Base-by-base conservation (phyloP, 2,113 vertebrate species). In the Cinclus cinclus region DNA sequence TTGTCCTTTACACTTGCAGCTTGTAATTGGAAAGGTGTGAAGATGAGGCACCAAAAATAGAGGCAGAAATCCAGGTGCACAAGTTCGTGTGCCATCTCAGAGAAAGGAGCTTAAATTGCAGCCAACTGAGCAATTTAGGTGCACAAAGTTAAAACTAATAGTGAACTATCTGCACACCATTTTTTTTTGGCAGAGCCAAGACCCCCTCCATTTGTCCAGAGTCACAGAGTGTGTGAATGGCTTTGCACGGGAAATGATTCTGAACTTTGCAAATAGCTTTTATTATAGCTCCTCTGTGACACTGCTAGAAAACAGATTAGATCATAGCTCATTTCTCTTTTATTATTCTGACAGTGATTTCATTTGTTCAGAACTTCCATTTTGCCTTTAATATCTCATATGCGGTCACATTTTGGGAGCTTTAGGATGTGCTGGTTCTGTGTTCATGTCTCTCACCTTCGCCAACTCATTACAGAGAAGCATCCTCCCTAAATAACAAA, bases 141-240 rank as follows among this genome's bases (percentile, higher is more conserved):
- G 84, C 87, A 87, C 81, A 94, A 94, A 96, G 95, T 97, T 95
- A 89, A 86, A 97, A 95, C 94, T 88, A 94, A 96, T 95, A 97
- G 93, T 37, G 68, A 94, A 91, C 89, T 94, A 94, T 82, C 92
- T 88, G 63, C 91, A 95, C 81, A 88, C 81, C 95, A 85, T 89
- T 93, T 93, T 97, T 97, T 97, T 97, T 97, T 98, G 96, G 96
- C 97, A 97, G 87, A 93, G 82, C 85, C 88, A 84, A 91, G 93
- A 93, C 94, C 94, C 94, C 96, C 96, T 97, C 96, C 95, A 96
- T 96, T 97, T 98, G 96, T 98, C 97, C 97, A 98, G 96, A 98
- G 96, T 79, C 53, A 23, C 97, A 97, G 84, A 96, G 92, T 97
- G 92, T 97, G 93, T 94, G 97, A 97, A 97, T 97, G 97, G 96